Conservation (phyloP, 2,797 vertebrate species). For the Ambastaia sidthimunki region DNA sequence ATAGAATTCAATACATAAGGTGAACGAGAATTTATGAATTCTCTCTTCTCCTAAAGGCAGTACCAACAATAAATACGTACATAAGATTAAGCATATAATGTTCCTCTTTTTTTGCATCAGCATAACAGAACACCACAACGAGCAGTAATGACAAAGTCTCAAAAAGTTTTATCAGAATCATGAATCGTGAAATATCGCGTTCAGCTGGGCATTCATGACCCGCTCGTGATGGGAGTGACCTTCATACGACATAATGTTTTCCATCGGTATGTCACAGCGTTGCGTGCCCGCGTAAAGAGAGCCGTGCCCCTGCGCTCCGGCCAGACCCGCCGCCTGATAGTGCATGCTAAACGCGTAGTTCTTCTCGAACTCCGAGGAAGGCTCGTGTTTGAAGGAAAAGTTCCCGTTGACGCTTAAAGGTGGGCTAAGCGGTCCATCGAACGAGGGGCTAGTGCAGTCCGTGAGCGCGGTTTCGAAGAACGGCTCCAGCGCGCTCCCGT, state of each 20-base stretch:
- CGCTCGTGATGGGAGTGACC: conserved; percentile 91
- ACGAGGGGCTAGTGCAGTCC: conserved; percentile 86
- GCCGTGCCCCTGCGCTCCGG: conserved; percentile 78
- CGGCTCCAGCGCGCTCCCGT: conserved; percentile 87
- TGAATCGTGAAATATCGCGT: conserved; percentile 94
- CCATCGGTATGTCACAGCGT: conserved; percentile 88
- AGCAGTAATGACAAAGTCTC: conserved; percentile 68
- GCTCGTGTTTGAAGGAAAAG: conserved; percentile 97
- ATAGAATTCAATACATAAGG: conserved; percentile 77
- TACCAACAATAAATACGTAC: conserved; percentile 79
- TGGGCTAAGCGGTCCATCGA: conserved; percentile 94
- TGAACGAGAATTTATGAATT: conserved; percentile 70
- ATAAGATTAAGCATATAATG: conserved; percentile 73
- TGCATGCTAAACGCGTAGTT: conserved; percentile 91
- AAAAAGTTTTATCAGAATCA: conserved; percentile 68
- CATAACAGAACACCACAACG: conserved; percentile 69
- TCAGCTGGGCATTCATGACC: conserved; percentile 91
- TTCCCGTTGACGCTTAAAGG: conserved; percentile 97
- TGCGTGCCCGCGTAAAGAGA: conserved; percentile 80
- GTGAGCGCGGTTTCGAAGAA: conserved; percentile 91
- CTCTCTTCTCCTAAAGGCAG: conserved; percentile 79
- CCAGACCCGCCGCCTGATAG: conserved; percentile 82
- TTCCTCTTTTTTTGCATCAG: conserved; percentile 75
- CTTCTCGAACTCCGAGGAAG: conserved; percentile 85
- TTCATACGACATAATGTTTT: conserved; percentile 89